Percentiles rank a stretch among this genome's conserved stretches.
These are phyloP conservation scores for Meta bourneti DNA, from an alignment of 2,888 invertebrate genomes.

Conservation along the genomic window DNA sequence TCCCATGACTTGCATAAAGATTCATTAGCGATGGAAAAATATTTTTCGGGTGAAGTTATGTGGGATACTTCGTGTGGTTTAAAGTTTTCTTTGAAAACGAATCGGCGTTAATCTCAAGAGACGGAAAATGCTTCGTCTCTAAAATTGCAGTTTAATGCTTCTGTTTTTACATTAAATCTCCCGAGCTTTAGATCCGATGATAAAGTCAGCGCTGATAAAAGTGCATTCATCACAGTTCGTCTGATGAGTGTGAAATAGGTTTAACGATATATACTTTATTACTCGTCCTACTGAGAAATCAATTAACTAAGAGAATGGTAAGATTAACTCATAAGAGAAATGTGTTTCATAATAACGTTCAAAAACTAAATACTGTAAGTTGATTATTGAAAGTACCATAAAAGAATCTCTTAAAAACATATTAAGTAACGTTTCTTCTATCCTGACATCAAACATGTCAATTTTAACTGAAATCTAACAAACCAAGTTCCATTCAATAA, in stretches of 20 bases:
- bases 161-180: neutral
- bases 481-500: too few relatives aligned
- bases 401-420: too few relatives aligned
- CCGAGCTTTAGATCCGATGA: neutral
- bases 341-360: too few relatives aligned
- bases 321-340: neutral
- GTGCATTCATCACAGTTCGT: neutral
- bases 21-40: constrained; percentile 70
- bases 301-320: neutral
- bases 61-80: constrained; percentile 35
- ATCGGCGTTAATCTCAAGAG: constrained; percentile 16
- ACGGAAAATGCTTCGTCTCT: constrained; percentile 24
- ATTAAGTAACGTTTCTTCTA: too few relatives aligned
- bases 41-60: constrained; percentile 1
- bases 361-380: too few relatives aligned
- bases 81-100: constrained; percentile 67
- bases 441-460: too few relatives aligned
- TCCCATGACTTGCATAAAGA: constrained; percentile 62
- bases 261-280: neutral
- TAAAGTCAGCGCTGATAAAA: neutral
- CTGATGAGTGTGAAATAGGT: neutral
- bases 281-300: neutral
- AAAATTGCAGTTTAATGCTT: constrained; percentile 65
- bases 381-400: too few relatives aligned
- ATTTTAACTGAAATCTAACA: too few relatives aligned